Conservation (phyloP, 1,140 invertebrate genomes). For the Vanessa tameamea region DNA sequence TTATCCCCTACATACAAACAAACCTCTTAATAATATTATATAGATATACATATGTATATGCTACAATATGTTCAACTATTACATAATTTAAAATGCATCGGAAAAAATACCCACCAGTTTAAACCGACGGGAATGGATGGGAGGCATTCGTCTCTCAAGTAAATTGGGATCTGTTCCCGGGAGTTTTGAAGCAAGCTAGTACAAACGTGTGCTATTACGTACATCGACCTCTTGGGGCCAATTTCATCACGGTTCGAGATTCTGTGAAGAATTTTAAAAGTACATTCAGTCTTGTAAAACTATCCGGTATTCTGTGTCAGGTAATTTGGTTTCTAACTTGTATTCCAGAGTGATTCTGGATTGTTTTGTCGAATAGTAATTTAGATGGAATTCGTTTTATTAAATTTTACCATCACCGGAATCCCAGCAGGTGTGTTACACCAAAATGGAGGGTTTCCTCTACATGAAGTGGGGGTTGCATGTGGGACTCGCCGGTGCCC, state of each 20-base stretch:
- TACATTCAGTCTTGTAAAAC: neutral
- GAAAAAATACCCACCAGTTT: conserved; percentile 8
- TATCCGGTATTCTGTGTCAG: neutral
- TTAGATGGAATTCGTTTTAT: too few species aligned
- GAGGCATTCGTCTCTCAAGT: conserved; percentile 18
- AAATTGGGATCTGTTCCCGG: conserved; percentile 25
- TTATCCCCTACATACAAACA: too few species aligned
- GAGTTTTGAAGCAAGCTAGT: conserved; percentile 14
- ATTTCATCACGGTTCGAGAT: conserved; percentile 16
- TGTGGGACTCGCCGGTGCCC: too few species aligned
- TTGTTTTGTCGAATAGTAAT: too few species aligned
- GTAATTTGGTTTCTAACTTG: neutral
- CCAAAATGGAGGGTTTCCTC: too few species aligned
- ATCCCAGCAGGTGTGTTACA: too few species aligned
- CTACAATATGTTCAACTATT: neutral
- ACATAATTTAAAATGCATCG: neutral
- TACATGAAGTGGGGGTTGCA: too few species aligned
- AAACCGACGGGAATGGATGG: conserved; percentile 7
- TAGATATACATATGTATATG: too few species aligned
- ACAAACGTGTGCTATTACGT: conserved; percentile 20
- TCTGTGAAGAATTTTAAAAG: conserved; percentile 16
- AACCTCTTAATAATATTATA: too few species aligned
- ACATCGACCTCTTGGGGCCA: conserved; percentile 17
- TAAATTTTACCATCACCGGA: too few species aligned
- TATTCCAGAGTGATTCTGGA: too few species aligned